Evolutionary conservation across 2,113 vertebrate species (phyloP).

Genomic region (Scatophagus argus): DNA sequence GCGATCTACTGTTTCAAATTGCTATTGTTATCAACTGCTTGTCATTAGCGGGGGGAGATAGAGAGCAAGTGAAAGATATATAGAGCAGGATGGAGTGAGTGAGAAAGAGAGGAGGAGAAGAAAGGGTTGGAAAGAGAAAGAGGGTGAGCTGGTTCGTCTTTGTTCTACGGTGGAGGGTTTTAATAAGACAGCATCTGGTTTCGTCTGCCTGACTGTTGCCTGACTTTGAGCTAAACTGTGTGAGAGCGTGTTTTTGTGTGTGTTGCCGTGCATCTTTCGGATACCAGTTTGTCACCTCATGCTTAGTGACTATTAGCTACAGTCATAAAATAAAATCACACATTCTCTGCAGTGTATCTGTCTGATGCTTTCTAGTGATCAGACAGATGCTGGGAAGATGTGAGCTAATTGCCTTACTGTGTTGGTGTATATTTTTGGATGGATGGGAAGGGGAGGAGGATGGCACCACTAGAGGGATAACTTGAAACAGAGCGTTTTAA

Average conservation of each 20-base stretch:
- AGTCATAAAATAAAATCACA: conserved; percentile 35
- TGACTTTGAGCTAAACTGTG: background rate
- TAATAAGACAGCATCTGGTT: conserved; percentile 58
- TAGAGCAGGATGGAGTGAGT: background rate
- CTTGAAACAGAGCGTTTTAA: conserved; percentile 1
- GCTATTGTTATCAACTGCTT: conserved; percentile 41
- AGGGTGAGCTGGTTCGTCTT: conserved; percentile 11
- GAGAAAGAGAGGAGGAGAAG: background rate
- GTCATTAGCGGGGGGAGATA: background rate
- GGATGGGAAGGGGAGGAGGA: background rate
- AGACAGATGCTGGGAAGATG: conserved; percentile 35
- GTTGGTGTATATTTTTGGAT: background rate
- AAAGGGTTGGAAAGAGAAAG: conserved; percentile 16
- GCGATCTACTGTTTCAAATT: conserved; percentile 47
- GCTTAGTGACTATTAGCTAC: conserved; percentile 23
- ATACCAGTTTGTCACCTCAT: conserved; percentile 33
- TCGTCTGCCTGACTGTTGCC: conserved; percentile 13
- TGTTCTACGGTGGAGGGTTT: conserved; percentile 32
- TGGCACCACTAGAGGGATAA: background rate
- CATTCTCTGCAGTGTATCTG: conserved; percentile 45
- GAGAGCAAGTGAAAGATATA: background rate
- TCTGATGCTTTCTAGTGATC: conserved; percentile 32
- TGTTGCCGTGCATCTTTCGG: conserved; percentile 24
- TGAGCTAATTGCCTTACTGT: conserved; percentile 12
- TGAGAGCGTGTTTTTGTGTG: background rate